These are phyloP conservation scores for Lepas anatifera DNA, from an alignment of 2,888 invertebrate genomes.

Conservation along the genomic window DNA sequence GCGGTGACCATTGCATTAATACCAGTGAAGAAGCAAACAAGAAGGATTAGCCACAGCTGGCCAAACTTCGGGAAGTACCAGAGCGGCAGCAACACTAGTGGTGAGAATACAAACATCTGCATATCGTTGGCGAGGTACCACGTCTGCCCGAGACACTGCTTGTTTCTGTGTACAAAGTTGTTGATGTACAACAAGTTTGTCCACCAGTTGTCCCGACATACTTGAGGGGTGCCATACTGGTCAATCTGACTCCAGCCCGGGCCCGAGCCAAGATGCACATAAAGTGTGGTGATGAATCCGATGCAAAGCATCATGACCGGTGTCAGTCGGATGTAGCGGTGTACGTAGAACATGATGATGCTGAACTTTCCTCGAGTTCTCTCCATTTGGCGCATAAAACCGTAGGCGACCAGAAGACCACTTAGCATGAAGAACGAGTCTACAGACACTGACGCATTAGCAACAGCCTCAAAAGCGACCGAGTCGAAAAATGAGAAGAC, in stretches of 20 bases:
- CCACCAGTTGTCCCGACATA: conserved; percentile 15
- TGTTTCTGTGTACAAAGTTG: neutral
- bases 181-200: conserved; percentile 15
- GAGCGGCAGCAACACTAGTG: conserved; percentile 1
- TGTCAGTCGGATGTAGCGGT: conserved; percentile 16
- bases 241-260: neutral
- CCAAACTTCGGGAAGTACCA: conserved; percentile 5
- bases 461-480: neutral
- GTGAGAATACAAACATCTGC: conserved; percentile 18
- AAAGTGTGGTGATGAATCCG: neutral
- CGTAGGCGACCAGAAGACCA: neutral
- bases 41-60: conserved; percentile 7
- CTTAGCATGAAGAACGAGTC: neutral
- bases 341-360: conserved; percentile 14
- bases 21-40: too few species aligned
- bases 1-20: neutral
- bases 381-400: neutral
- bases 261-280: neutral
- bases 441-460: neutral
- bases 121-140: conserved; percentile 21
- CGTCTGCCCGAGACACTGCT: conserved; percentile 17
- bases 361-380: neutral
- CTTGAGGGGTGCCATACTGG: neutral
- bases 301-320: conserved; percentile 3
- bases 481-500: neutral